phyloP scores from a whole-genome alignment of 2,113 vertebrate genomes.

The Ginglymostoma cirratum region DNA sequence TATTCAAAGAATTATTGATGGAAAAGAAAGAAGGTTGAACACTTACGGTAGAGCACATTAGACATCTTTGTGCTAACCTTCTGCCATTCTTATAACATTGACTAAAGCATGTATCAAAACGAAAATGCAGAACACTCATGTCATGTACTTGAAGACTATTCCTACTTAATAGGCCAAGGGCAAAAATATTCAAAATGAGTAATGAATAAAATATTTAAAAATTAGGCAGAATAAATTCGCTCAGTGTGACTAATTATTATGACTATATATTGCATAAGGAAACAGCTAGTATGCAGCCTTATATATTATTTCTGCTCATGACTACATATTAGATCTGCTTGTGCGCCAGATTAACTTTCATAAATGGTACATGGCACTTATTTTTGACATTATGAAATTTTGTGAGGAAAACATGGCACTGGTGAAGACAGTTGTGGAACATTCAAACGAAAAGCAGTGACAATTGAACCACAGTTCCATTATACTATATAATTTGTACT shows the following conservation, averaged over 20 bases:
- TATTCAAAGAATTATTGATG: background rate
- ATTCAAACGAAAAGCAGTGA: background rate
- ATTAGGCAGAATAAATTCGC: background rate
- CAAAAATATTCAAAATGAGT: background rate
- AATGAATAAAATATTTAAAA: background rate
- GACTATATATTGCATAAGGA: background rate
- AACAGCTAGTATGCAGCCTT: background rate
- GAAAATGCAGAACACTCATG: background rate
- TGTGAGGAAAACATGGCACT: background rate
- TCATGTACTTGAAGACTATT: background rate
- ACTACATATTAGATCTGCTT: background rate
- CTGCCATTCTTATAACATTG: background rate
- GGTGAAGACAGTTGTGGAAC: background rate
- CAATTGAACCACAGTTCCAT: background rate
- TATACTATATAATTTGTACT: background rate
- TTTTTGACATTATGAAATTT: background rate
- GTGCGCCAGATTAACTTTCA: background rate
- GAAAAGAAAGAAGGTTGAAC: background rate
- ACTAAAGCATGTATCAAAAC: background rate
- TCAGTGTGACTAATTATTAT: conserved; percentile 26
- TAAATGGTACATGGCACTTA: background rate
- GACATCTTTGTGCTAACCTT: background rate
- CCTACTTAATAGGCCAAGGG: background rate
- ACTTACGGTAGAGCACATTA: background rate
- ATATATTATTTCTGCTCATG: background rate